Base-by-base conservation (phyloP, 2,888 invertebrate species). In the Drosophila bunnanda region DNA sequence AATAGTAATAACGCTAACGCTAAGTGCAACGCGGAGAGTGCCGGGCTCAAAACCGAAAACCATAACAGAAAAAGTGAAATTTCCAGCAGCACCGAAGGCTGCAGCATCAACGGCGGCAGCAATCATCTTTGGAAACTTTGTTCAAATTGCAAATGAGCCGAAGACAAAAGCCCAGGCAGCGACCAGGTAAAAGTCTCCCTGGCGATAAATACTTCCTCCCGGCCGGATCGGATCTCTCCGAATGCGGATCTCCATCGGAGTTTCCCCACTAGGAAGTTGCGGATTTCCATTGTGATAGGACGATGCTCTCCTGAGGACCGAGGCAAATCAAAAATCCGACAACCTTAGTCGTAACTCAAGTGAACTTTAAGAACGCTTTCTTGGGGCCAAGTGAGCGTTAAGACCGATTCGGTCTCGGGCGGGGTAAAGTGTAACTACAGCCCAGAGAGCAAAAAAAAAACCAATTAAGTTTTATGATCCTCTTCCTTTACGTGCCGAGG, bases 1-100 rank as follows among this genome's bases (percentile, higher is more conserved):
- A 83, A 83, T 83, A 76, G 83, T 87, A 81, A 87, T 89, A 84
- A 81, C 76, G 79, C 50, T 65, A 82, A 81, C 50, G 50, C 10
- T 52, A 52, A 89, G 69, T 80, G 84, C 56, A 70, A 57, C n/a
- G 60, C 61, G 4, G 66, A 81, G 69, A 81, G 70, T 59, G 61
- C 69, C 53, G 57, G 13, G 39, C 67, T 70, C 4, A 57, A 48
- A 71, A 68, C 66, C 79, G 50, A 70, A 84, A 79, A 68, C 53
- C 72, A 66, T 69, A 64, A 39, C 59, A 65, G 61, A 76, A 89
- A 61, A 83, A 89, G 89, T 87, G 88, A 83, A 83, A 89, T 71
- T 89, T 62, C 68, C 88, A 76, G 76, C 71, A 50, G 55, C 52
- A 57, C 56, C 75, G 68, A 69, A 61, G 77, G 38, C 57, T 36